phyloP scores from a whole-genome alignment of 2,888 invertebrate species.

The Mythimna impura region DNA sequence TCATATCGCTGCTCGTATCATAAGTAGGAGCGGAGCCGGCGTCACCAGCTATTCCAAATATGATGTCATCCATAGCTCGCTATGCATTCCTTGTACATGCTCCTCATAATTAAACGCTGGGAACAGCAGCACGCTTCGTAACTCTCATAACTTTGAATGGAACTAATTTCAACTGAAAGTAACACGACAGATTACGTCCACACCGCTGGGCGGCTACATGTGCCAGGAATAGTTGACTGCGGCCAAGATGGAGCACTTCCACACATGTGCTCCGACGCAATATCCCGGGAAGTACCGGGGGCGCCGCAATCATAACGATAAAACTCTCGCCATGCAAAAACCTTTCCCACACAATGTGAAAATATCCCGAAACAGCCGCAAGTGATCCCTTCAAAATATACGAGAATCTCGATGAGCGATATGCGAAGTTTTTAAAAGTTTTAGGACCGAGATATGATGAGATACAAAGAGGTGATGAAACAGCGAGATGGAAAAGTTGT shows the following conservation, averaged over 20 bases:
- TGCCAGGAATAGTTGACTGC: constrained; percentile 25
- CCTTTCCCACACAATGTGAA: constrained; percentile 42
- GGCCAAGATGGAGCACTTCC: constrained; percentile 41
- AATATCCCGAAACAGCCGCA: constrained; percentile 44
- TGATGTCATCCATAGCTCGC: constrained; percentile 28
- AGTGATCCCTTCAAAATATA: constrained; percentile 43
- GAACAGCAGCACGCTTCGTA: constrained; percentile 7
- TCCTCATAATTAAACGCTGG: constrained; percentile 37
- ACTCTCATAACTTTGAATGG: constrained; percentile 13
- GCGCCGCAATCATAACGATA: constrained; percentile 39
- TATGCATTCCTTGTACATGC: constrained; percentile 14
- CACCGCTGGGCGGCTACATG: constrained; percentile 14
- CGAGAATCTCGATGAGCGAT: constrained; percentile 48
- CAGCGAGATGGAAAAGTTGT: constrained; percentile 57
- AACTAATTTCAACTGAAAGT: constrained; percentile 42
- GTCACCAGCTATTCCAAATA: constrained; percentile 25
- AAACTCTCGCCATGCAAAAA: constrained; percentile 49
- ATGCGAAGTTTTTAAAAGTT: constrained; percentile 60
- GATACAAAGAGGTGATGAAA: constrained; percentile 59
- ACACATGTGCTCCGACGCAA: constrained; percentile 55
- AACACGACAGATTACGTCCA: constrained; percentile 19
- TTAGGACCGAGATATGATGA: constrained; percentile 55
- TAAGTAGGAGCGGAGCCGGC: constrained; percentile 28
- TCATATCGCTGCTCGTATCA: constrained; percentile 28
- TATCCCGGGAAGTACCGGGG: constrained; percentile 37